phyloP scores from a whole-genome alignment of 2,888 invertebrate genomes.

The Dryocosmus kuriphilus region DNA sequence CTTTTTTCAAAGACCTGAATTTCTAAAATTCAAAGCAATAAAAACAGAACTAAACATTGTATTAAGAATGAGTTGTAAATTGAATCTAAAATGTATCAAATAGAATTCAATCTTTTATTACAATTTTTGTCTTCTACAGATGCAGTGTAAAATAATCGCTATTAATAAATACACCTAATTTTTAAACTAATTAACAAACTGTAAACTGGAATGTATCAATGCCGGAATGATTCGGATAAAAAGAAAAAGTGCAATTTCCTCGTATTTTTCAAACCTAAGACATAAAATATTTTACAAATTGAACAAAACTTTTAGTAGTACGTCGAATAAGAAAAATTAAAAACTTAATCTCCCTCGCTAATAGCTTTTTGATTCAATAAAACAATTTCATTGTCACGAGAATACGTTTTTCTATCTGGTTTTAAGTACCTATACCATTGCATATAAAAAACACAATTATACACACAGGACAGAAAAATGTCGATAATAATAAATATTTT shows the following conservation, averaged over 20 bases:
- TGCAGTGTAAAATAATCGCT: not conserved
- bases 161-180: not conserved
- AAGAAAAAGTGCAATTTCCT: not conserved
- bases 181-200: not conserved
- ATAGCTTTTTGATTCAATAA: not conserved
- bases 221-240: not conserved
- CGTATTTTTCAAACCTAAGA: not conserved
- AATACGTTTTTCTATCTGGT: conserved; percentile 6
- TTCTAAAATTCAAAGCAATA: not conserved
- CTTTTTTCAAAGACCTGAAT: not conserved
- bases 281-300: not conserved
- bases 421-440: conserved; percentile 60
- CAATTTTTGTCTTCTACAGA: not conserved
- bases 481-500: conserved; percentile 43
- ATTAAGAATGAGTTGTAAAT: not conserved
- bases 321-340: too few species aligned
- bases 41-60: not conserved
- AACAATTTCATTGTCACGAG: not conserved
- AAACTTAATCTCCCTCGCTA: too few species aligned
- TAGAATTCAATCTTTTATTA: not conserved
- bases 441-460: conserved; percentile 67
- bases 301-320: too few species aligned
- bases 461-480: conserved; percentile 70
- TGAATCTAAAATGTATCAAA: not conserved
- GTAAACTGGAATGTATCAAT: conserved; percentile 6